Percentiles rank a stretch among this genome's conserved stretches.
Conservation (phyloP, 2,888 invertebrate species). For the Troides helena region DNA sequence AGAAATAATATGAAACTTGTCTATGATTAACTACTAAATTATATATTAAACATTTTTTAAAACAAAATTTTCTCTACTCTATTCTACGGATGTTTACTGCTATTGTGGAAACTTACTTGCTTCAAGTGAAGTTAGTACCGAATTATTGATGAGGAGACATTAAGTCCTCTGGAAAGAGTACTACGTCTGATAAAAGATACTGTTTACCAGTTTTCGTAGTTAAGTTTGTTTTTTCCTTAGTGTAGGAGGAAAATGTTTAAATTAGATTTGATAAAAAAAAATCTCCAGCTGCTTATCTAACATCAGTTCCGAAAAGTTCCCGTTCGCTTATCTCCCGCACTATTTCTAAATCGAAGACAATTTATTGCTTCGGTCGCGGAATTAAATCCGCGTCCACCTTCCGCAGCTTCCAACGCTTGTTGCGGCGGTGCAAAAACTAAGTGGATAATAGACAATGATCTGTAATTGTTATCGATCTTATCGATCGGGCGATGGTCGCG, state of each 20-base stretch:
- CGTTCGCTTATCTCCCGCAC: not conserved
- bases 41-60: too few species aligned
- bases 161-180: too few species aligned
- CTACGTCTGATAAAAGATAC: not conserved
- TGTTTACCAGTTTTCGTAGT: not conserved
- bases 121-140: too few species aligned
- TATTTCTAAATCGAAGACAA: conserved; percentile 1
- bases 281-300: not conserved
- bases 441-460: conserved; percentile 39
- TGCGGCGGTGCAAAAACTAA: conserved; percentile 25
- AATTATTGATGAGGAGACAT: too few species aligned
- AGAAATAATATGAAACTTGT: too few species aligned
- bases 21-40: too few species aligned
- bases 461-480: conserved; percentile 45
- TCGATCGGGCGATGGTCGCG: conserved; percentile 36
- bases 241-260: conserved; percentile 5
- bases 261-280: conserved; percentile 1
- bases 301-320: not conserved
- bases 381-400: conserved; percentile 9
- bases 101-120: too few species aligned
- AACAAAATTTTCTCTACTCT: too few species aligned
- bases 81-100: too few species aligned
- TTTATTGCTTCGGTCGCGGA: conserved; percentile 11
- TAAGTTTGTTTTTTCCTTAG: not conserved
- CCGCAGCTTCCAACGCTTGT: conserved; percentile 18